These are phyloP conservation scores for Bubo blakistoni DNA, from an alignment of 2,113 vertebrate genomes.

Conservation along the genomic window DNA sequence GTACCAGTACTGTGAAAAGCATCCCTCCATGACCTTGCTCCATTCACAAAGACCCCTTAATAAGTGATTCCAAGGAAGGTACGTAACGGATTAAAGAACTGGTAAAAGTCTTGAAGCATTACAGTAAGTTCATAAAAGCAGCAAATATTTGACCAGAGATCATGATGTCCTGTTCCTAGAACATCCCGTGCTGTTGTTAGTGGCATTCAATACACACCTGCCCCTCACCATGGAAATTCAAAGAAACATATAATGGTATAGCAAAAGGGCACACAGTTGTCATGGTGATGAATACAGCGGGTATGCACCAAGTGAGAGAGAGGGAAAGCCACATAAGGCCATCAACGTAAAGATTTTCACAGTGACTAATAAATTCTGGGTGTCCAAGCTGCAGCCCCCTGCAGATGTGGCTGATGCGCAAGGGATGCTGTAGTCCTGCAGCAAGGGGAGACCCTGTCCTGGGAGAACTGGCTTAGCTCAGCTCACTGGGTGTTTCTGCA, in stretches of 20 bases:
- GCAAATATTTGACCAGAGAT: not conserved
- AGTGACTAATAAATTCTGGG: not conserved
- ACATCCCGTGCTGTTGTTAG: not conserved
- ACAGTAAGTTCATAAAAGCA: not conserved
- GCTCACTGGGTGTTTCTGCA: not conserved
- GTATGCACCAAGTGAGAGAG: not conserved
- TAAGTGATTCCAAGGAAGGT: not conserved
- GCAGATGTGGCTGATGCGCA: not conserved
- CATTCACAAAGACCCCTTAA: not conserved
- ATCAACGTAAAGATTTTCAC: not conserved
- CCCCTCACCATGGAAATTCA: not conserved
- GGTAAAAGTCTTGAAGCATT: not conserved
- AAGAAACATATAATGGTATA: not conserved
- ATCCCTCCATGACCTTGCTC: not conserved
- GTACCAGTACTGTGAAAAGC: not conserved
- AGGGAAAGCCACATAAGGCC: not conserved
- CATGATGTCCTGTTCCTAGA: not conserved
- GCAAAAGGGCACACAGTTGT: not conserved
- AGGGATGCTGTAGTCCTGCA: not conserved
- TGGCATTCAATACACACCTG: accelerated
- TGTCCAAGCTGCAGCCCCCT: not conserved
- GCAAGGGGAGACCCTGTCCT: not conserved
- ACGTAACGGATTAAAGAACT: not conserved
- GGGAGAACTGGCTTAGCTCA: not conserved
- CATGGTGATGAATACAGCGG: not conserved